Conservation (phyloP, 2,888 invertebrate species). For the Neocrepidodera transversa region DNA sequence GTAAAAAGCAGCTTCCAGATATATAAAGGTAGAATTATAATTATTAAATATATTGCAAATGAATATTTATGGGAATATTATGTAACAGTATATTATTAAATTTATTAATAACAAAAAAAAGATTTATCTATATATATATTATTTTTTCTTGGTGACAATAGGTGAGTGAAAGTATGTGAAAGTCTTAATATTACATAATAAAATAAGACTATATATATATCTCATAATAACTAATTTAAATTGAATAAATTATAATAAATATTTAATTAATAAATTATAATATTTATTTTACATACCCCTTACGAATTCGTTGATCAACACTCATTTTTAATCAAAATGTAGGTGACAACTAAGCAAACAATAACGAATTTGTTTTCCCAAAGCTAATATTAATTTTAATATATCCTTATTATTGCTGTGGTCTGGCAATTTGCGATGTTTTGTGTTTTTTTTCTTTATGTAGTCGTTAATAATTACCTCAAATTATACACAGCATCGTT, state of each 20-base stretch:
- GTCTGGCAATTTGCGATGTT: constrained; percentile 12
- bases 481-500: neutral
- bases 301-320: neutral
- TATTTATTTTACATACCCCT: neutral
- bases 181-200: neutral
- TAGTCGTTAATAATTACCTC: neutral
- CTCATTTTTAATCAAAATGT: constrained; percentile 5
- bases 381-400: constrained; percentile 18
- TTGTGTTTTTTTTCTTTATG: neutral
- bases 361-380: constrained; percentile 8
- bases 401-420: constrained; percentile 10
- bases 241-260: no score
- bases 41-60: no score
- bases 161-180: neutral
- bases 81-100: no score
- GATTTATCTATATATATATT: no score
- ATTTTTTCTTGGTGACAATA: neutral
- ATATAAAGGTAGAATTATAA: no score
- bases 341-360: neutral
- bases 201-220: no score
- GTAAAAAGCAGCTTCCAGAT: no score
- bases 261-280: no score
- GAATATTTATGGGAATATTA: no score
- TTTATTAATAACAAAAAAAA: no score
- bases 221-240: no score